Conservation (phyloP, 2,113 vertebrate genomes). For the Cavia aperea region DNA sequence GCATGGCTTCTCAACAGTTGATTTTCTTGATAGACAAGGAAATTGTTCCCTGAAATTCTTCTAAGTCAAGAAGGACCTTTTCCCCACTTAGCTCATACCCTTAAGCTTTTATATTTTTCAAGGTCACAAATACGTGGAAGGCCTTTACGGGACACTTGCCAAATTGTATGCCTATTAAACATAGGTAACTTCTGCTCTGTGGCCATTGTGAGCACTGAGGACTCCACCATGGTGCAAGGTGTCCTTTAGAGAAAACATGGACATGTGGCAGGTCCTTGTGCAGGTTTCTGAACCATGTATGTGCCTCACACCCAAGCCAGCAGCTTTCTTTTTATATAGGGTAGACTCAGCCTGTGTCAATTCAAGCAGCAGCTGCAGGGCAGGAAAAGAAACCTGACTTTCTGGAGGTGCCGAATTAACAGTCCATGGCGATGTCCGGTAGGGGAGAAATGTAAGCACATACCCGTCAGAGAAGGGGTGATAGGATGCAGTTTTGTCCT, state of each 20-base stretch:
- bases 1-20: neutral
- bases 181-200: neutral
- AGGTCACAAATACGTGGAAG: constrained; percentile 6
- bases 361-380: neutral
- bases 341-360: neutral
- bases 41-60: constrained; percentile 51
- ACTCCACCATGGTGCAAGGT: neutral
- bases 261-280: neutral
- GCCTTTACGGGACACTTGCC: constrained; percentile 6
- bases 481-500: neutral
- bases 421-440: neutral
- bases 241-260: neutral
- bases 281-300: neutral
- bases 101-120: constrained; percentile 30
- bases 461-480: neutral
- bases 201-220: neutral
- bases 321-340: neutral
- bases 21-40: constrained; percentile 50
- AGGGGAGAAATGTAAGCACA: neutral
- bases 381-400: neutral
- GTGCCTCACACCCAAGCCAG: neutral
- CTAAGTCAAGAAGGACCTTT: constrained; percentile 34
- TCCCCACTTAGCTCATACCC: neutral
- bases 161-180: constrained; percentile 28
- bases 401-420: neutral